Evolutionary conservation across 2,113 vertebrate genomes (phyloP).

Genomic region (Vulpes lagopus): DNA sequence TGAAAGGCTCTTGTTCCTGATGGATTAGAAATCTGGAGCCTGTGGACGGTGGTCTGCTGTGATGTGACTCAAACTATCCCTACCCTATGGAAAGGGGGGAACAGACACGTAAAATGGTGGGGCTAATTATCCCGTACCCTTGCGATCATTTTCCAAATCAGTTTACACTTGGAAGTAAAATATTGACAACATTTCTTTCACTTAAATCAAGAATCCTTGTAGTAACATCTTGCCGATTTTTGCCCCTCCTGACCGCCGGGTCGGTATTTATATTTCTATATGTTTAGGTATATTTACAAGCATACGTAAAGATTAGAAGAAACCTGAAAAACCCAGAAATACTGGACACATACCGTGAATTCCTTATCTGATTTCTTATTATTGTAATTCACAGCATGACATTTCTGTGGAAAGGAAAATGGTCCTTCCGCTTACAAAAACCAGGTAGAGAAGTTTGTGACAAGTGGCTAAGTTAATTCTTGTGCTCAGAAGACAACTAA

Average conservation of each 20-base stretch:
- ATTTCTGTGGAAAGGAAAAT: not conserved
- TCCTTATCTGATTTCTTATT: not conserved
- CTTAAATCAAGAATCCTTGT: not conserved
- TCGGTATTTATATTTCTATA: not conserved
- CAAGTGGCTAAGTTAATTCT: not conserved
- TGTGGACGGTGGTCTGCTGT: not conserved
- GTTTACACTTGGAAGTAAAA: constrained; percentile 49
- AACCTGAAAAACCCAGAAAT: not conserved
- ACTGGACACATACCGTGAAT: not conserved
- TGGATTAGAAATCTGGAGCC: constrained; percentile 55
- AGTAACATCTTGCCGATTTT: not conserved
- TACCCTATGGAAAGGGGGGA: constrained; percentile 62
- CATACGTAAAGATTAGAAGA: not conserved
- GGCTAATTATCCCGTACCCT: constrained; percentile 58
- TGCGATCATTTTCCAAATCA: constrained; percentile 20
- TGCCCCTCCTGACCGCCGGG: not conserved
- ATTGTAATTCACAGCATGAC: not conserved
- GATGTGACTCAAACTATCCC: not conserved
- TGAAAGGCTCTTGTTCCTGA: constrained; percentile 47
- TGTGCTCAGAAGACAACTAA: not conserved
- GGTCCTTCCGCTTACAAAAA: not conserved
- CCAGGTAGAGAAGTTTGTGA: not conserved
- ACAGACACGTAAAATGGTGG: constrained; percentile 60
- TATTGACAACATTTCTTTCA: not conserved
- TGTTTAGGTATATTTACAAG: not conserved